phyloP scores from a whole-genome alignment of 2,113 vertebrate species.

The Aramus guarauna region DNA sequence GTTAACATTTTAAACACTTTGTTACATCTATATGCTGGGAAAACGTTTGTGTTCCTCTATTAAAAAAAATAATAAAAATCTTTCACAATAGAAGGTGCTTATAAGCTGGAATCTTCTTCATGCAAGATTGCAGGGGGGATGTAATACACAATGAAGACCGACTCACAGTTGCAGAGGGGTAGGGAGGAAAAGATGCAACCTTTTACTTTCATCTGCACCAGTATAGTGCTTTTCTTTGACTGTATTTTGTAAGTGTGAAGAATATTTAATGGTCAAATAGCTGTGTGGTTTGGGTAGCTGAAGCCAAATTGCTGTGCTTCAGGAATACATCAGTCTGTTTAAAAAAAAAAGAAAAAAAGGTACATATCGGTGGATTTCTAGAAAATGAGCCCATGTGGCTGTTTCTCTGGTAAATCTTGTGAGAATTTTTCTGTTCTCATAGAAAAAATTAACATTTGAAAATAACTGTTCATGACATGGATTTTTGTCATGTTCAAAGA shows the following conservation, averaged over 20 bases:
- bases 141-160: fast-evolving
- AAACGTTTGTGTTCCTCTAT: background rate
- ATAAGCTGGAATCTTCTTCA: background rate
- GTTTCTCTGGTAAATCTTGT: background rate
- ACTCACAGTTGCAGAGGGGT: background rate
- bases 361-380: background rate
- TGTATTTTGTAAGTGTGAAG: background rate
- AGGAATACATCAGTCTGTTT: background rate
- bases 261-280: background rate
- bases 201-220: background rate
- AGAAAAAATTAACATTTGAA: background rate
- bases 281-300: background rate
- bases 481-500: background rate
- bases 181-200: background rate
- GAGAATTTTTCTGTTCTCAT: background rate
- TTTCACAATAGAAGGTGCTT: background rate
- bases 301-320: background rate
- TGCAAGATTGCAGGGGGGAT: background rate
- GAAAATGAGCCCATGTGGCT: background rate
- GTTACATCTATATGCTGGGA: fast-evolving
- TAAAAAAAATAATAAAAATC: background rate
- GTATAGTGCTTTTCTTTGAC: background rate
- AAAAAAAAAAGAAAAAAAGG: background rate
- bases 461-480: background rate
- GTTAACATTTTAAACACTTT: background rate